Conservation (phyloP, 2,888 invertebrate species). For the Pediacus dermestoides region DNA sequence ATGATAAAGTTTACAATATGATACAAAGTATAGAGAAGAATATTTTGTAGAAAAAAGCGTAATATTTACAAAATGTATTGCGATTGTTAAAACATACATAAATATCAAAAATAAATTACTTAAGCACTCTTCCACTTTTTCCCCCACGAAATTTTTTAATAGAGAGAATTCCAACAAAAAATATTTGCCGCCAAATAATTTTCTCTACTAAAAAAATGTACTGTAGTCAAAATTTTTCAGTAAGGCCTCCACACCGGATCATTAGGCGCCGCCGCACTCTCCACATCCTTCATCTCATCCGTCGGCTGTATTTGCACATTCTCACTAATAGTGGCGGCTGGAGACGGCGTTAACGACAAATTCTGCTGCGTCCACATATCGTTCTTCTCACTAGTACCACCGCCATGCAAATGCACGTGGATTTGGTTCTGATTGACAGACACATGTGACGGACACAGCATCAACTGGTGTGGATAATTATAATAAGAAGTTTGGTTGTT, state of each 20-base stretch:
- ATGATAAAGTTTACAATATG: no score
- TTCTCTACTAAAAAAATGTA: no score
- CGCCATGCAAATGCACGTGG: conserved; percentile 72
- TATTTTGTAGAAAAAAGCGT: no score
- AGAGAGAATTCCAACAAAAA: no score
- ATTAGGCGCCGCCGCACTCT: conserved; percentile 40
- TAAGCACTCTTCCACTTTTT: no score
- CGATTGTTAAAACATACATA: no score
- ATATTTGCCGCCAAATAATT: no score
- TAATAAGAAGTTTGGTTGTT: conserved; percentile 61
- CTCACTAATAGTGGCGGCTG: background rate
- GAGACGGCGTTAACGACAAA: conserved; percentile 2
- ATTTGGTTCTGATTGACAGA: conserved; percentile 86
- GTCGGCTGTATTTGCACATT: background rate
- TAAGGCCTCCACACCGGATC: conserved; percentile 76
- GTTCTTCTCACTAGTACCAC: conserved; percentile 31
- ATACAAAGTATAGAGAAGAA: no score
- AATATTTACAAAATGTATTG: no score
- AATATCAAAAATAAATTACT: no score
- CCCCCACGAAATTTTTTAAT: no score
- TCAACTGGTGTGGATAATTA: conserved; percentile 55
- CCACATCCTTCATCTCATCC: conserved; percentile 27
- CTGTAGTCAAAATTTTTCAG: conserved; percentile 46
- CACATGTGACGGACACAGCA: conserved; percentile 73
- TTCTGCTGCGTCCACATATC: background rate